These are phyloP conservation scores for Rhadinocentrus ornatus DNA, from an alignment of 2,797 vertebrate genomes.

Conservation along the genomic window DNA sequence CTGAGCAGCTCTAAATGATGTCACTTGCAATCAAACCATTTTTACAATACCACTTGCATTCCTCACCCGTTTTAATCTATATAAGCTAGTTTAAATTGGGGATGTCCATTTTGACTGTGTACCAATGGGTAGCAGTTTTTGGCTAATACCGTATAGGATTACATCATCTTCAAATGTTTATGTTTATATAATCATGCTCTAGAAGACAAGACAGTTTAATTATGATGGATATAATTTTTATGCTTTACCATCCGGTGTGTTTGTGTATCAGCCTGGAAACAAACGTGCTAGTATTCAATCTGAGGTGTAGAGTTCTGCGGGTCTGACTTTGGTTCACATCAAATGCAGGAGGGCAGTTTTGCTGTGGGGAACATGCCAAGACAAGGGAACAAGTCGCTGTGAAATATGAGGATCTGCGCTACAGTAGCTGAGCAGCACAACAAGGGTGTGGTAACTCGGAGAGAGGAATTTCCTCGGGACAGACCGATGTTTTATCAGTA, in stretches of 20 bases:
- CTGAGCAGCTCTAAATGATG: constrained; percentile 3
- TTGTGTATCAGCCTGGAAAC: not conserved
- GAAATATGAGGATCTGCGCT: constrained; percentile 52
- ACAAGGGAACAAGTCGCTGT: constrained; percentile 25
- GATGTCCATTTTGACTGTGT: constrained; percentile 6
- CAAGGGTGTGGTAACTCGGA: constrained; percentile 76
- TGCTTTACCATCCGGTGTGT: not conserved
- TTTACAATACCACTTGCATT: not conserved
- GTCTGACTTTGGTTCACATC: constrained; percentile 1
- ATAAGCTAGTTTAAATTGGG: not conserved
- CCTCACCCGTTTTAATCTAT: not conserved
- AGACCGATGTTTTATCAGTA: constrained; percentile 26
- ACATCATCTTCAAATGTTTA: constrained; percentile 45
- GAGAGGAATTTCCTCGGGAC: constrained; percentile 66
- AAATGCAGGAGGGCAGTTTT: constrained; percentile 9
- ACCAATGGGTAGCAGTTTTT: constrained; percentile 10
- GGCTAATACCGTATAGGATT: constrained; percentile 8
- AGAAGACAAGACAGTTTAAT: no score
- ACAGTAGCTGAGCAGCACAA: constrained; percentile 60
- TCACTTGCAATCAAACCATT: not conserved
- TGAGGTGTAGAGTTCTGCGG: constrained; percentile 28
- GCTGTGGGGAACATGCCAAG: constrained; percentile 29
- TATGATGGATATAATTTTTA: no score
- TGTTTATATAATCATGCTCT: not conserved
- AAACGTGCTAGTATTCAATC: constrained; percentile 7